Base-by-base conservation (phyloP, 2,113 vertebrate species). In the Chamaetylas fuelleborni region DNA sequence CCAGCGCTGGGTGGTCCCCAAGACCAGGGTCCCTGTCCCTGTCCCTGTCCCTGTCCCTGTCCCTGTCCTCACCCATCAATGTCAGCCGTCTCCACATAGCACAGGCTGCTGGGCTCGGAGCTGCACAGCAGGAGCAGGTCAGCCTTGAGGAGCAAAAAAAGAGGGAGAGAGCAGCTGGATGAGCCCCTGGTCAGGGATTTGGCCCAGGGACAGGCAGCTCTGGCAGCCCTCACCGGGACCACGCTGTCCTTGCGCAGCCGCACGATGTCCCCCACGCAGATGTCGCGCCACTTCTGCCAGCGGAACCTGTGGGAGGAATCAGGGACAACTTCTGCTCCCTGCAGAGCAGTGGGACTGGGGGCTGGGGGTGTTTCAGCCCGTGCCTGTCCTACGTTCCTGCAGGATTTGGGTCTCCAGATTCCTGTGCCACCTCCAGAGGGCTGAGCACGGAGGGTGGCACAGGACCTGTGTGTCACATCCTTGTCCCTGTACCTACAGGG, bases 91-190 rank as follows among this genome's bases (percentile, higher is more conserved):
- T 99, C 99, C 95, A 99, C 98, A 0, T 99, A 99, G 97, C 99
- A 99, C 73, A 99, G 85, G 96, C 99, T 99, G 97, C 98, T 99
- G 91, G 99, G 98, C 95, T 99, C 99, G 0, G 99, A 98, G 93
- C 98, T 99, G 96, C 98, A 96, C 51, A 99, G 98, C 80, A 99
- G 93, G 43, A 99, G 98, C 92, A 99, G 47, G 70, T 99, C 99
- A 0, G 99, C 99, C 98, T 98, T 36, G 57, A 40, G 70, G 91
- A 62, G 50, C 12, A 56, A 9, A n/a, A 19, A 31, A 20, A 18
- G 0, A 7, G 5, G 18, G 8, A 33, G 16, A 66, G 45, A 62
- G 34, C 24, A 45, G 3, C 17, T 10, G 18, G 58, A 8, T 91
- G 73, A 79, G 91, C 6, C n/a, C 34, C 47, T 14, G 15, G 33